These are phyloP conservation scores for Paedocypris micromegethes DNA, from an alignment of 2,797 vertebrate genomes.

Conservation along the genomic window DNA sequence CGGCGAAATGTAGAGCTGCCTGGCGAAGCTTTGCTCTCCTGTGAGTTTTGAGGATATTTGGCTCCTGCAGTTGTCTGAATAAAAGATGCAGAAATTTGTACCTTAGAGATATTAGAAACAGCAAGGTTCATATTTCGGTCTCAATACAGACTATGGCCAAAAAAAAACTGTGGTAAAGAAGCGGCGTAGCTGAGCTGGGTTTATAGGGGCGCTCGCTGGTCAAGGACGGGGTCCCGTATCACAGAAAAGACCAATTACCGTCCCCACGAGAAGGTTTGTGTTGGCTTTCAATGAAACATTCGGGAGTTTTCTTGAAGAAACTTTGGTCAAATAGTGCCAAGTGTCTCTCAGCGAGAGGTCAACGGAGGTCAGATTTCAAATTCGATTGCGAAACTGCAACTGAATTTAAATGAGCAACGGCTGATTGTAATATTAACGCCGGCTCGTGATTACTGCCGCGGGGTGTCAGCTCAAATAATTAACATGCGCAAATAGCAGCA, in stretches of 20 bases:
- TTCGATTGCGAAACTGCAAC: neutral
- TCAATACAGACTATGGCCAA: constrained; percentile 17
- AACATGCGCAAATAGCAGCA: constrained; percentile 23
- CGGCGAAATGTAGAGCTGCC: constrained; percentile 25
- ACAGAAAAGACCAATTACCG: neutral
- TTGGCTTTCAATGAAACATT: neutral
- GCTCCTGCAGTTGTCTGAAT: constrained; percentile 27
- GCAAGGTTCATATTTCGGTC: constrained; percentile 15
- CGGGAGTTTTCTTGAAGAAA: constrained; percentile 1
- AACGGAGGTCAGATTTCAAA: neutral
- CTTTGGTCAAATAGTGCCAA: neutral
- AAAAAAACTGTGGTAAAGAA: constrained; percentile 11
- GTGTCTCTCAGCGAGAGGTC: constrained; percentile 2
- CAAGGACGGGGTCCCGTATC: neutral
- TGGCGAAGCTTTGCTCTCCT: constrained; percentile 29
- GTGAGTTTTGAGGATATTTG: constrained; percentile 18
- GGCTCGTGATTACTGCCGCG: constrained; percentile 4
- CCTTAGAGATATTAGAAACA: constrained; percentile 26
- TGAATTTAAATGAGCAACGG: constrained; percentile 29
- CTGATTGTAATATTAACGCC: neutral
- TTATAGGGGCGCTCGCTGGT: neutral
- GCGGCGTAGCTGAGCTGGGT: neutral
- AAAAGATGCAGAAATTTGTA: constrained; percentile 36
- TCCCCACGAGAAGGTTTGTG: neutral
- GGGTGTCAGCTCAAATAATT: constrained; percentile 27